Evolutionary conservation across 2,888 invertebrate genomes (phyloP), one percentile per base, ranked within the genome.

Genomic region (Monoplex corrugatus): DNA sequence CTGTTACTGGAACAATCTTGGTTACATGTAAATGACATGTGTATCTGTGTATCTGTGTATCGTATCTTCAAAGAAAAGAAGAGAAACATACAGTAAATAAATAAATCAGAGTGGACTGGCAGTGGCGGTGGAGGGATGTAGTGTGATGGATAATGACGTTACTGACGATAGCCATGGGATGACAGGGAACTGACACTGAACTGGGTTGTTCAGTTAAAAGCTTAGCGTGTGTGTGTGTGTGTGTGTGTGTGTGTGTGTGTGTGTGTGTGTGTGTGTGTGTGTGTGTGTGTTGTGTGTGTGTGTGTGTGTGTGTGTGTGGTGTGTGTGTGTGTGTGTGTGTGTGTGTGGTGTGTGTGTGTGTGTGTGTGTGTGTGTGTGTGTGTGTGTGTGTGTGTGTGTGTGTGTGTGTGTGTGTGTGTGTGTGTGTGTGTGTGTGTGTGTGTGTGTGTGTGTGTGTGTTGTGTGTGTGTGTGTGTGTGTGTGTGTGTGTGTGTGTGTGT

Each of bases 321-420:
- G 8, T 6, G 23, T 16, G 3, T 28, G 68, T 68, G 23, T 68
- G n/a, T n/a, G 68, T 8, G n/a, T 68, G n/a, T 68, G 63, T 63
- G 16, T 85, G 19, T 82, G 32, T 40, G 23, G n/a, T n/a, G 2
- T 16, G 8, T 6, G 23, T 16, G 3, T 28, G 68, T 68, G 23
- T 68, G n/a, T n/a, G 68, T 8, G n/a, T 68, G n/a, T 68, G 63
- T 63, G 16, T 85, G 19, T 82, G 32, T 40, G 23, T 43, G 43
- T 78, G 45, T 78, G n/a, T 87, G 72, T 75, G 45, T 75, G 45
- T 28, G 43, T 87, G 78, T 87, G 45, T 87, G 78, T 43, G 72
- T 72, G 35, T 35, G 43, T 35, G 44, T 72, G 44, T 72, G 38
- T 45, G 78, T 35, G 78, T 75, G 78, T 44, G 40, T 43, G 78